Evolutionary conservation across 2,797 vertebrate genomes (phyloP).

Genomic region (Eospalax fontanierii): DNA sequence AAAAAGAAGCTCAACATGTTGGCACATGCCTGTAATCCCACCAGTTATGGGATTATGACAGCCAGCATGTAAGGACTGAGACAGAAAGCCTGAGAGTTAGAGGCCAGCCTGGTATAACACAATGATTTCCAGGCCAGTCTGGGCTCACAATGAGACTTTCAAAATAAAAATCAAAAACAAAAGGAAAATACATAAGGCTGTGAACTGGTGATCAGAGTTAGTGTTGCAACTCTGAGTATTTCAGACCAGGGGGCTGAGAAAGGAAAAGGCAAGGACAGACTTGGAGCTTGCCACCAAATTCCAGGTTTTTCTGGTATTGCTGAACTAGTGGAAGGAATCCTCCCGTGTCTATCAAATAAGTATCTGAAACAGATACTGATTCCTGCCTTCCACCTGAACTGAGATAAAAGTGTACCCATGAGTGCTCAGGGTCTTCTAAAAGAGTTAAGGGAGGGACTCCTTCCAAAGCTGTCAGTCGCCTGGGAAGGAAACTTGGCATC

Average conservation of each 20-base stretch:
- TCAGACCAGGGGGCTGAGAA: not conserved
- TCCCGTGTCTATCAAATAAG: not conserved
- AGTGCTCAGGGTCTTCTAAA: not conserved
- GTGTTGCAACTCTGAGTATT: not conserved
- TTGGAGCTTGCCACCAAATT: not conserved
- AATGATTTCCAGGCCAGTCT: not conserved
- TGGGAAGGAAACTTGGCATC: not conserved
- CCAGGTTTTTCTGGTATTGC: constrained; percentile 37
- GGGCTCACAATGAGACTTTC: not conserved
- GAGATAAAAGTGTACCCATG: constrained; percentile 14
- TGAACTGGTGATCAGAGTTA: not conserved
- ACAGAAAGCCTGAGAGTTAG: not conserved
- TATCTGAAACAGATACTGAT: not conserved
- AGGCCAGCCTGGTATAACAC: not conserved
- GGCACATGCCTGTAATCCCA: not conserved
- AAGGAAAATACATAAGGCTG: not conserved
- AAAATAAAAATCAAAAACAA: not conserved
- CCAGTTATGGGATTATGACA: too few species aligned
- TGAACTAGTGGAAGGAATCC: not conserved
- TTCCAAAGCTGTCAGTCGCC: not conserved
- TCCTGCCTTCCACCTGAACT: not conserved
- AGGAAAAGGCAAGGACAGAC: not conserved
- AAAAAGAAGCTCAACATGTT: not conserved
- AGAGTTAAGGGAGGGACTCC: not conserved
- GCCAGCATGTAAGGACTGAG: not conserved